Percentiles rank a stretch among this genome's conserved stretches.
Evolutionary conservation across 2,113 vertebrate species (phyloP).

Genomic region (Microtus montanus): DNA sequence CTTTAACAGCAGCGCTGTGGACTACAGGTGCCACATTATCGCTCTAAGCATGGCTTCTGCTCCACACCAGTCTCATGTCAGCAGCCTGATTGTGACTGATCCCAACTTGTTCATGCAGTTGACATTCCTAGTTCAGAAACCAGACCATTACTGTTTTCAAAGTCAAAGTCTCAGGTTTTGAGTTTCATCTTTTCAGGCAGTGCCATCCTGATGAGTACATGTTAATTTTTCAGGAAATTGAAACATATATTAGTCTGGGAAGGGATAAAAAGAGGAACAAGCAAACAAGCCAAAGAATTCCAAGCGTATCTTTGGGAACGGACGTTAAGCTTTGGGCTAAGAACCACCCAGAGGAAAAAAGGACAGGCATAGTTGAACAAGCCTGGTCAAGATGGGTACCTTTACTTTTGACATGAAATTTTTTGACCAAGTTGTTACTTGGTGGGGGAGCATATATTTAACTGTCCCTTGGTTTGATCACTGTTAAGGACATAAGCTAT

Average conservation of each 20-base stretch:
- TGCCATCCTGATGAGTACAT: neutral
- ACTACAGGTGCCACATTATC: neutral
- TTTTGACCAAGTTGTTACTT: slow-evolving; percentile 39
- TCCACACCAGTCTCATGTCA: neutral
- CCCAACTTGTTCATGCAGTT: neutral
- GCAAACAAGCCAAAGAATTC: neutral
- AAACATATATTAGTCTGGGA: neutral
- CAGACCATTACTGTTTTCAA: neutral
- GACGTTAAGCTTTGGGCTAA: neutral
- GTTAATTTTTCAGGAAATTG: neutral
- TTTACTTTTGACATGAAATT: neutral
- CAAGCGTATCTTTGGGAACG: neutral
- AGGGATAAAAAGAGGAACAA: neutral
- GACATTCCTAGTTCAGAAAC: slow-evolving; percentile 26
- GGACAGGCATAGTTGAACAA: neutral
- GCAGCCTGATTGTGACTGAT: neutral
- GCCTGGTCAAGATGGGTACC: neutral
- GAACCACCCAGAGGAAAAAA: neutral
- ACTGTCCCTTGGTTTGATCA: neutral
- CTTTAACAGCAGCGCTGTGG: neutral
- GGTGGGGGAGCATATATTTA: neutral
- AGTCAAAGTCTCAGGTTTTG: neutral
- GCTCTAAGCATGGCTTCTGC: neutral
- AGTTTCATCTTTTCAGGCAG: neutral
- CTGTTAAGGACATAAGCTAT: neutral